These are phyloP conservation scores for Oreonectes daqikongensis DNA, from an alignment of 2,797 vertebrate species.

Conservation along the genomic window DNA sequence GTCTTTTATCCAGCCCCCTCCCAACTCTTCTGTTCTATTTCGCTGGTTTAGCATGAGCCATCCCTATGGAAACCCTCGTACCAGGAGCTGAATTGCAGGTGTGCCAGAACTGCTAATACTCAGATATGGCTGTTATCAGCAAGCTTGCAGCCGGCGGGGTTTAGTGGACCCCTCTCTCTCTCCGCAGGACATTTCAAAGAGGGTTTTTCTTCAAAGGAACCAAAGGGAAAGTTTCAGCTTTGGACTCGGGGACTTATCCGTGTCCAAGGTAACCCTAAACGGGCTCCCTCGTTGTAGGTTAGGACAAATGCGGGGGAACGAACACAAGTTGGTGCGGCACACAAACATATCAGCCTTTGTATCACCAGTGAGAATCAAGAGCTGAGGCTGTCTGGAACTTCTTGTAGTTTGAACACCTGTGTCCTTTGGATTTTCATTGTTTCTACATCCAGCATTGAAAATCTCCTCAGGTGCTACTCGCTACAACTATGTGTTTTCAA, in stretches of 20 bases:
- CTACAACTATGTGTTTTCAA: slow-evolving; percentile 28
- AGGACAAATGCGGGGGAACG: background rate
- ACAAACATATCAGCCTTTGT: background rate
- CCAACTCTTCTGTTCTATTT: slow-evolving; percentile 57
- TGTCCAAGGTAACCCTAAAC: slow-evolving; percentile 1
- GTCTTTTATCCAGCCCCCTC: background rate
- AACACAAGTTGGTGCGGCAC: background rate
- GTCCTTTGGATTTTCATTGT: slow-evolving; percentile 7
- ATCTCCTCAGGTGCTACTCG: slow-evolving; percentile 13
- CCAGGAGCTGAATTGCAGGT: slow-evolving; percentile 19
- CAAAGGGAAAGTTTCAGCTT: slow-evolving; percentile 50
- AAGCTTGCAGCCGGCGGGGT: slow-evolving; percentile 52
- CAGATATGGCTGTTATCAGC: slow-evolving; percentile 47
- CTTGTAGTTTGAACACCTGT: background rate
- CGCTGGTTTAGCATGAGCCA: slow-evolving; percentile 54
- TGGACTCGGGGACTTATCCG: slow-evolving; percentile 13
- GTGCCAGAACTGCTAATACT: slow-evolving; percentile 48
- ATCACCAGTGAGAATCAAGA: background rate
- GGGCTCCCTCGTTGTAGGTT: background rate
- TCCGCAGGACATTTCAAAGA: slow-evolving; percentile 18
- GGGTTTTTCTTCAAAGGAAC: slow-evolving; percentile 21
- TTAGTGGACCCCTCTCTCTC: slow-evolving; percentile 50
- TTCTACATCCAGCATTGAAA: background rate
- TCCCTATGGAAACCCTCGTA: slow-evolving; percentile 31
- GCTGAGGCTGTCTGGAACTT: background rate